Base-by-base conservation (phyloP, 1,140 invertebrate genomes). In the Geopemphigus sp. region DNA sequence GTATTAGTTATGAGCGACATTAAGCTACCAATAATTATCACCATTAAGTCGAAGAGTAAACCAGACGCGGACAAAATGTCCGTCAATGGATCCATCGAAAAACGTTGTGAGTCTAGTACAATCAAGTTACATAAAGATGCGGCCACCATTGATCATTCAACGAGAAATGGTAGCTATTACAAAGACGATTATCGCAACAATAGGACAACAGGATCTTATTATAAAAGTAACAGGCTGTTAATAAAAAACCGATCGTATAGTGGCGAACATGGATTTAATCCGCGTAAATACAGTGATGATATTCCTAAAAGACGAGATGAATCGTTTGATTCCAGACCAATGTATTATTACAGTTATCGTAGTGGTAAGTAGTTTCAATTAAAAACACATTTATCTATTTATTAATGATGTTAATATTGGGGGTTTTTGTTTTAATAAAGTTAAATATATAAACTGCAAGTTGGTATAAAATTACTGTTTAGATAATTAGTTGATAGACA, bases 261-360 rank as follows among this genome's bases (percentile, higher is more conserved):
- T n/a, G 5, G 32, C n/a, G 74, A 78, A 19, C 57, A 78, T 29
- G 74, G 74, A n/a, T 47, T 63, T 47, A 63, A 22, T 17, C 61
- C 74, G 11, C 74, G 74, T 63, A 59, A 50, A 78, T 78, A 78
- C 47, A 17, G 8, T 50, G 74, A 78, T 29, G 74, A 78, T 3
- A 19, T n/a, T 26, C 39, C 39, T n/a, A 78, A 63, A 29, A 78
- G 47, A 78, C 29, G 56, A 47, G 74, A 78, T 29, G 74, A 78
- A 4, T 26, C 53, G 19, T 78, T 47, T 63, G 74, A 78, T 12
- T 63, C 74, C n/a, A 78, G 57, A 47, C 29, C 74, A 17, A 29
- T 24, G 32, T 63, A 78, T 26, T 78, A 78, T 61, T 50, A 32
- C 5, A 63, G 10, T 29, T 78, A 78, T 78, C 74, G 74, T 29